phyloP scores from a whole-genome alignment of 2,113 vertebrate species.

The Rhea americana region DNA sequence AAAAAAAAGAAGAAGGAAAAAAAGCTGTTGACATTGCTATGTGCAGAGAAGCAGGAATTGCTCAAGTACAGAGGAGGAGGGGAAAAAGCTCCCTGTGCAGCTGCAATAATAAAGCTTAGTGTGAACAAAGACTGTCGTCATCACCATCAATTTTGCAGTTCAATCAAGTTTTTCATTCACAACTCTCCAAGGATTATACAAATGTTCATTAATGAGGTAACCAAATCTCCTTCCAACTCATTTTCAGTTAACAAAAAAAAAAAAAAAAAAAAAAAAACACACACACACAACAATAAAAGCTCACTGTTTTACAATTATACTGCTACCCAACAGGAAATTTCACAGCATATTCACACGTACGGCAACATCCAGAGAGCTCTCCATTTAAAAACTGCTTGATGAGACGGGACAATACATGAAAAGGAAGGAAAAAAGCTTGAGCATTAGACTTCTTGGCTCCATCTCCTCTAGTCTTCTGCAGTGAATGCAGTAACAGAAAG shows the following conservation, averaged over 20 bases:
- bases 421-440: not conserved
- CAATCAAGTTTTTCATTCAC: slow-evolving; percentile 14
- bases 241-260: not conserved
- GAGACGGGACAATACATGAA: not conserved
- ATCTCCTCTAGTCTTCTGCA: not conserved
- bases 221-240: not conserved
- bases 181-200: slow-evolving; percentile 12
- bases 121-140: not conserved
- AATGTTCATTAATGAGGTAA: slow-evolving; percentile 4
- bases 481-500: not conserved
- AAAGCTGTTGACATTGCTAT: not conserved
- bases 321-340: not conserved
- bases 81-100: not conserved
- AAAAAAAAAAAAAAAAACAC: not conserved
- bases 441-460: not conserved
- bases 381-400: not conserved
- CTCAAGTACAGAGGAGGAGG: not conserved
- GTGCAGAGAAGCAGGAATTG: not conserved
- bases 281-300: not conserved
- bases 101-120: not conserved
- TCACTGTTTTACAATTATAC: not conserved
- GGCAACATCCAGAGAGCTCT: not conserved
- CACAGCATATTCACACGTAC: not conserved
- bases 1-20: not conserved
- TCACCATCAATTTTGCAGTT: not conserved